phyloP scores from a whole-genome alignment of 2,113 vertebrate species.

The Mystacornis crossleyi region DNA sequence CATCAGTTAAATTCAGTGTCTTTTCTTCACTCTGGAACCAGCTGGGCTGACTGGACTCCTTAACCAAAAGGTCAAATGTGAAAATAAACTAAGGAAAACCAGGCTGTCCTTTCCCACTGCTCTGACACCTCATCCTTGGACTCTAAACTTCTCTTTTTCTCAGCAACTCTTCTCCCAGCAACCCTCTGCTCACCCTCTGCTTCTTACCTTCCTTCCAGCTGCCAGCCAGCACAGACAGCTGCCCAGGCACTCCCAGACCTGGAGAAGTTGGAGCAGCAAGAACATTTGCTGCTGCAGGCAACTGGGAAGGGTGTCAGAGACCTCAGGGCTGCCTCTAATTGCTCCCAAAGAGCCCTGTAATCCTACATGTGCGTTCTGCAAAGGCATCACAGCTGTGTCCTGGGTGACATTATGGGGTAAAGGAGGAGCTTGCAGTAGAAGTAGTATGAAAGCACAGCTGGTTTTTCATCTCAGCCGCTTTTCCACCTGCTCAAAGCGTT shows the following conservation, averaged over 20 bases:
- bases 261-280: neutral
- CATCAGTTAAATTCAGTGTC: neutral
- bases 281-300: neutral
- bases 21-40: neutral
- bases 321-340: neutral
- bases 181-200: neutral
- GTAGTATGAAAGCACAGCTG: neutral
- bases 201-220: neutral
- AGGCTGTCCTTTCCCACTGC: neutral
- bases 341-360: neutral
- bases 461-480: neutral
- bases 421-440: neutral
- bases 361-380: neutral
- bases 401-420: neutral
- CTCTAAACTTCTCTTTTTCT: neutral
- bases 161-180: neutral
- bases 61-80: conserved; percentile 22
- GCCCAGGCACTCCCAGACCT: neutral
- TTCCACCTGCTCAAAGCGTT: neutral
- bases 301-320: neutral
- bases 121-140: neutral
- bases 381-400: neutral
- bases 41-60: neutral
- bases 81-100: conserved; percentile 24
- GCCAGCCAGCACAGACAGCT: neutral